These are phyloP conservation scores for Xenopus borealis DNA, from an alignment of 2,113 vertebrate genomes.

Conservation along the genomic window DNA sequence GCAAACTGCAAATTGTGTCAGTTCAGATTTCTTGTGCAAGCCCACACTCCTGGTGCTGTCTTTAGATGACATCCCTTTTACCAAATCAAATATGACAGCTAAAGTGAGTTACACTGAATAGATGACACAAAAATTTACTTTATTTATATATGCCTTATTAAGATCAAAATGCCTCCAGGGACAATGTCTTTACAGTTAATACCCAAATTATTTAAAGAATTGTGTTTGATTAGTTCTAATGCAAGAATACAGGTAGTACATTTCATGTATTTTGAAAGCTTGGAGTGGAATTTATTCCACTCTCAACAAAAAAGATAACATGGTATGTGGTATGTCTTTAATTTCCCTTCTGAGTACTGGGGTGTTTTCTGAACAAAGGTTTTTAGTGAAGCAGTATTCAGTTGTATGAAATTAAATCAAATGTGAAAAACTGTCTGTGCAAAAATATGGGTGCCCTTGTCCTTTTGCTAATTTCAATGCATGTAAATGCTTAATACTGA, in stretches of 20 bases:
- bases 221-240: slow-evolving; percentile 21
- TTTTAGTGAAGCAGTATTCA: too few relatives aligned
- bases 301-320: too few relatives aligned
- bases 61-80: slow-evolving; percentile 59
- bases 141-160: slow-evolving; percentile 49
- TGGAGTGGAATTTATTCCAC: too few relatives aligned
- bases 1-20: slow-evolving; percentile 57
- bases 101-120: slow-evolving; percentile 55
- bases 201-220: slow-evolving; percentile 31
- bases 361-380: too few relatives aligned
- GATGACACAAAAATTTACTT: slow-evolving; percentile 56
- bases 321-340: too few relatives aligned
- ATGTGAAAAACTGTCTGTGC: too few relatives aligned
- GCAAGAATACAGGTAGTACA: slow-evolving; percentile 20
- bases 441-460: too few relatives aligned
- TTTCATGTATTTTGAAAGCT: background rate
- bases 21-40: slow-evolving; percentile 60
- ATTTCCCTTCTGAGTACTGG: too few relatives aligned
- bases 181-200: slow-evolving; percentile 49
- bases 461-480: too few relatives aligned
- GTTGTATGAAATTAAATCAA: too few relatives aligned
- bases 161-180: slow-evolving; percentile 34
- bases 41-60: slow-evolving; percentile 53
- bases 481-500: too few relatives aligned
- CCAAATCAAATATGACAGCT: slow-evolving; percentile 59